Base-by-base conservation (phyloP, 1,140 invertebrate genomes). In the Pogonus chalceus region DNA sequence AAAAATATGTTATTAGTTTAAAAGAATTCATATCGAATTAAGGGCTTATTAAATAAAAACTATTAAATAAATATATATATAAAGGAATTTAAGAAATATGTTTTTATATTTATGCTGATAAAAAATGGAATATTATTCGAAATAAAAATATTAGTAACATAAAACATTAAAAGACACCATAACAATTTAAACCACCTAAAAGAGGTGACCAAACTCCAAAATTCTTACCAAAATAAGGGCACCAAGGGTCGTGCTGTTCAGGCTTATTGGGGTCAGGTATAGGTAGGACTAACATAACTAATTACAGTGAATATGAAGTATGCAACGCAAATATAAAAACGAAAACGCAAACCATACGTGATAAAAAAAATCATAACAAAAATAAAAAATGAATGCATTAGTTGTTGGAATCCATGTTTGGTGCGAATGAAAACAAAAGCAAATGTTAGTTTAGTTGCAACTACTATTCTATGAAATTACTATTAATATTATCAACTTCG, bases 191-290 rank as follows among this genome's bases (percentile, higher is more conserved):
- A 31, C 26, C 26, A 31, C 14, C 26, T 14, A 31, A 7, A 31
- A 4, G 4, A 31, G 26, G 4, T 31, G 4, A 31, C 26, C 26
- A 31, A 31, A 31, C 26, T 14, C 4, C 26, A 65, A 60, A 59
- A 58, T 53, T 57, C 80, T 84, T 83, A 84, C 82, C 82, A 72
- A 84, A 77, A n/a, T n/a, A n/a, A 68, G 85, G 85, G 78, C 87
- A 89, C 81, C 84, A 87, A 75, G 84, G 83, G 76, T 89, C 86
- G 78, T 88, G 87, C 79, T 89, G 83, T 77, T 88, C 84, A 67
- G 86, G 85, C 75, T 85, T 84, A 73, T 83, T 80, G 72, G 85
- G 84, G 73, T 88, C 82, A 72, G 85, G 84, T 76, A 87, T 79
- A 67, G 85, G 85, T 78, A 86, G 81, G 69, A 86, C 84, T 82